Percentiles rank a stretch among this genome's conserved stretches.
Conservation (phyloP, 2,113 vertebrate species). For the Egretta garzetta region DNA sequence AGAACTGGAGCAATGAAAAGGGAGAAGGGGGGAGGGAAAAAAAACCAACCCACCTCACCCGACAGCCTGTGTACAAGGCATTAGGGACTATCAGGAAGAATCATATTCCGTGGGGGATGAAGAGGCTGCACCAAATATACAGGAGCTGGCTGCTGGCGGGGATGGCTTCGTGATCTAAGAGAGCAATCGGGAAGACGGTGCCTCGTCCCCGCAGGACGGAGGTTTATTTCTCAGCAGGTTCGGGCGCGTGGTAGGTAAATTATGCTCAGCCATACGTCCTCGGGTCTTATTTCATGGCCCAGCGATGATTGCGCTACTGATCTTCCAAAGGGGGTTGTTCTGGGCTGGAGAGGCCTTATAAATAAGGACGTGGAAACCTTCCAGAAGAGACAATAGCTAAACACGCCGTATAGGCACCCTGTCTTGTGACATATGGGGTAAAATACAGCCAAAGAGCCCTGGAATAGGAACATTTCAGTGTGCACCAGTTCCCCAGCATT, state of each 20-base stretch:
- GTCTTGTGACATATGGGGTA: background rate
- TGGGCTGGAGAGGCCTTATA: background rate
- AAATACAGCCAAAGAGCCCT: background rate
- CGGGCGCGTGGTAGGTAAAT: background rate
- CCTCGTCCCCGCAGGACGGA: background rate
- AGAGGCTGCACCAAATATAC: background rate
- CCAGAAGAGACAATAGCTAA: background rate
- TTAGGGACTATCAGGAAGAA: background rate
- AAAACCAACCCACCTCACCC: background rate
- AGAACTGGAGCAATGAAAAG: background rate
- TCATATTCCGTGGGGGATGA: background rate
- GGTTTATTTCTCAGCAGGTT: background rate
- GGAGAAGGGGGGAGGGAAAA: too few species aligned
- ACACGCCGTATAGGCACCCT: fast-evolving
- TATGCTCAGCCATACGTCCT: background rate
- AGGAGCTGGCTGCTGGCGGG: background rate
- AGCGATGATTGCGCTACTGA: background rate
- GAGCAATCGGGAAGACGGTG: background rate
- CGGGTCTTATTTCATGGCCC: background rate
- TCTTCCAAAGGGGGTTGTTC: background rate
- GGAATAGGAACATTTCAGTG: fast-evolving
- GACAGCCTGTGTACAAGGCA: background rate
- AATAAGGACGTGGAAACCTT: background rate
- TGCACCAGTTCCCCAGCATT: fast-evolving
- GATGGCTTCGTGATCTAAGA: background rate